Base-by-base conservation (phyloP, 2,888 invertebrate genomes). In the Acrobasis suavella region DNA sequence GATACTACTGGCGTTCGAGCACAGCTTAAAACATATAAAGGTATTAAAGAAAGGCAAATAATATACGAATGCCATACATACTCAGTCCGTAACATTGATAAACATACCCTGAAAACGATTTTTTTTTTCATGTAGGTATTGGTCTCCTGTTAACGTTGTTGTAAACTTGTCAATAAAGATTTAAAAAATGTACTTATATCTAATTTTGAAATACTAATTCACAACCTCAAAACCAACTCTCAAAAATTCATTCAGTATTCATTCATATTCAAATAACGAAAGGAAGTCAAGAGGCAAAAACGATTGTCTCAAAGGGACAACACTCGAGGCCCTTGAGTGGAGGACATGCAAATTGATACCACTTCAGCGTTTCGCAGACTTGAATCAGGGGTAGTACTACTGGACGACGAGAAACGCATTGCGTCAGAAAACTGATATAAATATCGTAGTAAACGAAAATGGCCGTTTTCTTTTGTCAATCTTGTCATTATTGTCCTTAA, bases 301-400 rank as follows among this genome's bases (percentile, higher is more conserved):
- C 80, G 80, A 82, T 85, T 85, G 83, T 86, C 81, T 82, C 82
- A 87, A 87, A 87, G 86, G 86, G 82, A 83, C 87, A 85, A 80
- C 82, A 82, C 83, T 86, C 72, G 69, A 82, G 80, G 68, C 72
- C 70, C 88, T 86, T 72, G 68, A 79, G 73, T 80, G 71, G 76
- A 86, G 86, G 75, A 82, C 79, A 87, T 86, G 88, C 85, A 89
- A 90, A 90, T 89, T 89, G 85, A 88, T 85, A 84, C 81, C 85
- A 82, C 88, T 87, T 71, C 75, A 79, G 72, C 71, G 73, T 75
- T 72, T 78, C 79, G 82, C 83, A 79, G 78, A 80, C 79, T 51
- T 46, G 16, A 46, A 42, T 17, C 56, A 10, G 42, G 15, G 56
- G 42, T 39, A 55, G 2, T 39, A 55, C 38, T 39, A 38, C 16